Conservation (phyloP, 2,113 vertebrate species). For the Puffinus mauretanicus region DNA sequence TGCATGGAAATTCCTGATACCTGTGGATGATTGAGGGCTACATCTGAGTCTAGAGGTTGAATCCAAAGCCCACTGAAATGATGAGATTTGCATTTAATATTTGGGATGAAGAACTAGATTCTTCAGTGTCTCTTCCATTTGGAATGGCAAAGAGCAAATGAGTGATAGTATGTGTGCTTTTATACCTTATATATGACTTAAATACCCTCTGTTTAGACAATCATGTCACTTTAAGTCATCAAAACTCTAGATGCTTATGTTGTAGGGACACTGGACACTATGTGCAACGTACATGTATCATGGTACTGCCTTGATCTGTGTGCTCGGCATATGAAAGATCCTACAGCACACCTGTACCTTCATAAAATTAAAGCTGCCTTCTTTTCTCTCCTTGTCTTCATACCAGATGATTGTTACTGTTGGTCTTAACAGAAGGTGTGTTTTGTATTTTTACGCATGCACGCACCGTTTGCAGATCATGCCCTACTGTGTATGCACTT, state of each 20-base stretch:
- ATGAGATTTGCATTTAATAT: background rate
- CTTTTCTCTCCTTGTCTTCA: background rate
- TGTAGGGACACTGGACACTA: background rate
- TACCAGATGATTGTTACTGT: background rate
- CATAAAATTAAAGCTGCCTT: background rate
- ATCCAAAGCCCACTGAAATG: background rate
- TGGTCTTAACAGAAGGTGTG: background rate
- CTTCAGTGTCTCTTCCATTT: background rate
- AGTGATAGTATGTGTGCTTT: background rate
- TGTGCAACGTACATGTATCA: rapidly evolving
- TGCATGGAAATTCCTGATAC: background rate
- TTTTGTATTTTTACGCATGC: background rate
- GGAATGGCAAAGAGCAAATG: background rate
- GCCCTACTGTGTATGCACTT: background rate
- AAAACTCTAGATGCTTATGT: background rate
- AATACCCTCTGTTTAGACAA: background rate
- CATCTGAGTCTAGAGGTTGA: background rate
- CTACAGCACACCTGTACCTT: background rate
- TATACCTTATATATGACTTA: background rate
- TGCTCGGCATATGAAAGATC: background rate
- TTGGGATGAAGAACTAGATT: background rate
- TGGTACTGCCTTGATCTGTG: background rate
- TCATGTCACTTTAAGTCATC: background rate
- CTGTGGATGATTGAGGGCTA: background rate
- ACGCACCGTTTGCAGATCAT: rapidly evolving